Conservation (phyloP, 2,797 vertebrate genomes). For the Melanotaenia nigrans region DNA sequence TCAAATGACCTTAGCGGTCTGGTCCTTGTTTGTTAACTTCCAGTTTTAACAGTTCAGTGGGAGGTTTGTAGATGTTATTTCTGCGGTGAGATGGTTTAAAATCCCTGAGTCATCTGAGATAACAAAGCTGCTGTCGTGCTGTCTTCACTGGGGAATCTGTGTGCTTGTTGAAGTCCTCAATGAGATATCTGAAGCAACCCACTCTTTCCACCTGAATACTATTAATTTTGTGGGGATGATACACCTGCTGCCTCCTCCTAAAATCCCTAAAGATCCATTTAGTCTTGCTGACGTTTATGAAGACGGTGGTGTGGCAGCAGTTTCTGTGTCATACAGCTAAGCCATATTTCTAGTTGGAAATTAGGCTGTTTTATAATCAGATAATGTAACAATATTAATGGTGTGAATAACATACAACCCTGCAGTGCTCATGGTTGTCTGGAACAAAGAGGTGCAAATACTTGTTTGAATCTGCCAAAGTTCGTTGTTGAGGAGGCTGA, state of each 20-base stretch:
- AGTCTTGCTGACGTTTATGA: conserved; percentile 5
- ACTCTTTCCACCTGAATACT: not conserved
- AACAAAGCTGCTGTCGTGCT: too few species aligned
- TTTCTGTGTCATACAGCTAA: not conserved
- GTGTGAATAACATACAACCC: not conserved
- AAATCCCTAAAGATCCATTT: not conserved
- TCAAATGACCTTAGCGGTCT: too few species aligned
- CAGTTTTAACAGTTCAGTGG: too few species aligned
- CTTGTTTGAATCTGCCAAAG: not conserved
- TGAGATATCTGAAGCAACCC: not conserved
- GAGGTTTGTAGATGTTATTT: too few species aligned
- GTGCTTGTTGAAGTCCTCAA: not conserved
- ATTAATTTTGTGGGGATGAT: not conserved
- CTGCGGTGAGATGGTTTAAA: not conserved
- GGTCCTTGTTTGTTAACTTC: too few species aligned
- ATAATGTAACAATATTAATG: not conserved
- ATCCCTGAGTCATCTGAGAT: too few species aligned
- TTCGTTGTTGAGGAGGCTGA: not conserved
- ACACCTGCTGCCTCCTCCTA: not conserved
- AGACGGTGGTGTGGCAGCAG: not conserved
- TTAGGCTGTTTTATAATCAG: not conserved
- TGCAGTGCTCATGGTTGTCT: not conserved
- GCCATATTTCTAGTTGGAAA: not conserved
- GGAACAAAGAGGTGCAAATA: not conserved
- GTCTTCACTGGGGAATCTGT: not conserved